A percentile compares a stretch with the other conserved stretches of the same genome.
Conservation (phyloP, 2,888 invertebrate species). For the Creontiades dilutus region DNA sequence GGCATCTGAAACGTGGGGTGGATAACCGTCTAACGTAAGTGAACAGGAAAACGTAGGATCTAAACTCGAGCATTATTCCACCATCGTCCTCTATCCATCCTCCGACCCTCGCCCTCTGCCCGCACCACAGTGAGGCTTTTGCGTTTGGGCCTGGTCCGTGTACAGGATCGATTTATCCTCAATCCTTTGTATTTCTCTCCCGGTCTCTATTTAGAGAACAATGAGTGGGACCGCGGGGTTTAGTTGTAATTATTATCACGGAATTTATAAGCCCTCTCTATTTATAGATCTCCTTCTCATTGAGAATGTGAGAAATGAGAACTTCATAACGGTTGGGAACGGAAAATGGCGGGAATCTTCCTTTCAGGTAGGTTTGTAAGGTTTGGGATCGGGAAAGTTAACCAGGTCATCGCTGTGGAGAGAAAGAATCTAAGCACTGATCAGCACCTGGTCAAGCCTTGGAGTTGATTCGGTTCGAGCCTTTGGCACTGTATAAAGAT, state of each 20-base stretch:
- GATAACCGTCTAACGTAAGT: conserved; percentile 33
- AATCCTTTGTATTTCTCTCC: conserved; percentile 41
- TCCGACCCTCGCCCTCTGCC: not conserved
- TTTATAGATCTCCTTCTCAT: not conserved
- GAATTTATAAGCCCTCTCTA: not conserved
- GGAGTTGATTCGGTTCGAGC: too few relatives aligned
- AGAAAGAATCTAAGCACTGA: too few relatives aligned
- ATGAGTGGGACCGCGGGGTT: not conserved
- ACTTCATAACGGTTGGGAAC: not conserved
- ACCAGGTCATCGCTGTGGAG: too few relatives aligned
- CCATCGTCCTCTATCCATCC: conserved; percentile 8
- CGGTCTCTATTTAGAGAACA: conserved; percentile 41
- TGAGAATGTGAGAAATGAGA: not conserved
- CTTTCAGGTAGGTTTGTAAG: too few relatives aligned
- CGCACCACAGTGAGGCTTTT: conserved; percentile 2
- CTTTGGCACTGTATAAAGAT: too few relatives aligned
- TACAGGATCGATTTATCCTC: conserved; percentile 44
- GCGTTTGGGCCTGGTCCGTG: not conserved
- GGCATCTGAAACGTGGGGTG: conserved; percentile 31
- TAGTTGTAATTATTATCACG: conserved; percentile 30
- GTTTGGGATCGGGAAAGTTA: too few relatives aligned
- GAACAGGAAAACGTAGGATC: conserved; percentile 42
- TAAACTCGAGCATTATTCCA: conserved; percentile 35
- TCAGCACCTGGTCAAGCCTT: too few relatives aligned
- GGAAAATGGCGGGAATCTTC: not conserved